These are phyloP conservation scores for Caranx melampygus DNA, from an alignment of 2,113 vertebrate species.

Conservation along the genomic window DNA sequence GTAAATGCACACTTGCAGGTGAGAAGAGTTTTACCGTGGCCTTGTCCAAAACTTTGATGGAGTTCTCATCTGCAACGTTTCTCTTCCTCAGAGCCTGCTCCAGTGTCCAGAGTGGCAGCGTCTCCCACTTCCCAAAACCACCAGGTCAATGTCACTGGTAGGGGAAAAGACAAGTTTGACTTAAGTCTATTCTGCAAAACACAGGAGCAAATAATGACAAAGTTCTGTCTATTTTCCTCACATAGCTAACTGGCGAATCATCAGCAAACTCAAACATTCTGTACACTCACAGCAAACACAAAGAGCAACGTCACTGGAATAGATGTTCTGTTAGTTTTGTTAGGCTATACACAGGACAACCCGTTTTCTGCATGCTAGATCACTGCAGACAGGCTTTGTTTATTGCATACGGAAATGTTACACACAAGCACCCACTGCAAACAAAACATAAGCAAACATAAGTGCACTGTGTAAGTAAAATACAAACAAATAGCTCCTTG, in stretches of 20 bases:
- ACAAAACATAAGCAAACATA: background rate
- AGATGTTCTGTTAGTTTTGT: background rate
- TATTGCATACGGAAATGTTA: background rate
- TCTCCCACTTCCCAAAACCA: conserved; percentile 98
- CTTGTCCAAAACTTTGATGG: conserved; percentile 97
- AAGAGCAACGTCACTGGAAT: background rate
- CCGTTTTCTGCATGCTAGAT: background rate
- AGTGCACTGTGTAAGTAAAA: background rate
- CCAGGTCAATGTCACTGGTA: conserved; percentile 95
- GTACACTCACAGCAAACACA: background rate
- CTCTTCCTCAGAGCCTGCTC: conserved; percentile 96
- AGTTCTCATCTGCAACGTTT: conserved; percentile 94
- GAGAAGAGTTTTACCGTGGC: conserved; percentile 87
- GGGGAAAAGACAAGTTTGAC: background rate
- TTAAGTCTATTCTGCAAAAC: background rate
- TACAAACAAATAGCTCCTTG: background rate
- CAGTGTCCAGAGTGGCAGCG: conserved; percentile 95
- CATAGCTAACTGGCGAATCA: background rate
- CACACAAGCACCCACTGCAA: background rate
- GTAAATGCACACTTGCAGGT: background rate
- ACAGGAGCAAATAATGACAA: background rate
- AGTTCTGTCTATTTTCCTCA: background rate
- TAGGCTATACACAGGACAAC: background rate
- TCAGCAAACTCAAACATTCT: background rate
- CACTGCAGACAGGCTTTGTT: background rate